phyloP scores from a whole-genome alignment of 2,797 vertebrate genomes.

The Cryptoblepharus egeriae region DNA sequence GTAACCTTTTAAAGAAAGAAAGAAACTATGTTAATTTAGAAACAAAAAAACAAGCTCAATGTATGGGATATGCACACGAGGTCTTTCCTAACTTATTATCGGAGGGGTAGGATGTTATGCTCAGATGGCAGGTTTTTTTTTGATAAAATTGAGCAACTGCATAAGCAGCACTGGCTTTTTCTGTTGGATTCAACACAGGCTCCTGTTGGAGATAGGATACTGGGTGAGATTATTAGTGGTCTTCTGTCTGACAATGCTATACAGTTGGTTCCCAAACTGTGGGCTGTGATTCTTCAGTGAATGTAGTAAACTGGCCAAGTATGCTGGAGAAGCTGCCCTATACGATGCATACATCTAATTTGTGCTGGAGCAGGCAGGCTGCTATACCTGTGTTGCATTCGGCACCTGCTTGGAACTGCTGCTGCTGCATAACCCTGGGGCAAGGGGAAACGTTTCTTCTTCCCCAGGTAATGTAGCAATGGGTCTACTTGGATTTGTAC shows the following conservation, averaged over 20 bases:
- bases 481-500: too few species aligned
- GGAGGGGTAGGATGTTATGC: not conserved
- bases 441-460: too few species aligned
- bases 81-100: not conserved
- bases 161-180: not conserved
- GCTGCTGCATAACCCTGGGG: too few species aligned
- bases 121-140: not conserved
- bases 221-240: not conserved
- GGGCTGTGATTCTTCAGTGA: too few species aligned
- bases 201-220: not conserved
- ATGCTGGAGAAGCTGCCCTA: too few species aligned
- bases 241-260: not conserved
- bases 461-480: too few species aligned
- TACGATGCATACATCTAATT: too few species aligned
- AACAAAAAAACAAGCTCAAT: conserved; percentile 7
- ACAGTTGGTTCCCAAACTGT: too few species aligned
- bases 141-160: not conserved
- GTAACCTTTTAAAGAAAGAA: conserved; percentile 20
- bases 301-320: too few species aligned
- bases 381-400: too few species aligned
- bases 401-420: too few species aligned
- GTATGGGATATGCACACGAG: not conserved
- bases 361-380: too few species aligned
- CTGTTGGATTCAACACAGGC: not conserved
- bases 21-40: conserved; percentile 14